These are phyloP conservation scores for Phaenicophaeus curvirostris DNA, from an alignment of 2,797 vertebrate genomes.

Conservation along the genomic window DNA sequence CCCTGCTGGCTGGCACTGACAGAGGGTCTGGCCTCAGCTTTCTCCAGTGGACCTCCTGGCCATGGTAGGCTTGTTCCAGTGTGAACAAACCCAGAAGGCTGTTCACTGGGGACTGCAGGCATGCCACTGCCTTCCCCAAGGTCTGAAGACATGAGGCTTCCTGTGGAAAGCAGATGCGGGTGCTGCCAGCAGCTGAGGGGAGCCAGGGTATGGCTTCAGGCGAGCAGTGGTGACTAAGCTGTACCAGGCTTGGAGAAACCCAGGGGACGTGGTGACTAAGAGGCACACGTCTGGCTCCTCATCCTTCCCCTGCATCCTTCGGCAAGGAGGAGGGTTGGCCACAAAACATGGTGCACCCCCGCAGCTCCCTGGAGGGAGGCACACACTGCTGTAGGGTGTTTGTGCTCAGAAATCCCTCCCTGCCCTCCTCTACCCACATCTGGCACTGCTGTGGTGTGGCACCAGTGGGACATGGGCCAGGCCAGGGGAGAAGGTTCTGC, in stretches of 20 bases:
- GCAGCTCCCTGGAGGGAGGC: background rate
- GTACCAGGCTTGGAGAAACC: background rate
- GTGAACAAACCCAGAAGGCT: background rate
- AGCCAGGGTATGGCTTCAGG: background rate
- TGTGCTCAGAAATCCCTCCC: background rate
- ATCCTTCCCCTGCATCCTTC: rapidly evolving
- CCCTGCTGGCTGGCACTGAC: background rate
- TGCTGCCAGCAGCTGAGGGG: rapidly evolving
- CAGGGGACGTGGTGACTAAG: background rate
- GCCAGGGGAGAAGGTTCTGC: rapidly evolving
- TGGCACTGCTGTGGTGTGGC: background rate
- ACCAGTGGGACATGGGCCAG: rapidly evolving
- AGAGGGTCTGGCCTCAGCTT: background rate
- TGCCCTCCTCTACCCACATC: background rate
- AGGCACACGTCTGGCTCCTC: background rate
- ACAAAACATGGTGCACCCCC: rapidly evolving
- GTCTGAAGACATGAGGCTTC: rapidly evolving
- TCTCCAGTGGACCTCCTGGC: too few relatives aligned
- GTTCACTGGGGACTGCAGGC: rapidly evolving
- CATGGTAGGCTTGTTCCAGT: rapidly evolving
- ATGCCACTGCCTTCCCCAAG: rapidly evolving
- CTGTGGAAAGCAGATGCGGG: background rate
- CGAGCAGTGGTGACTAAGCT: background rate
- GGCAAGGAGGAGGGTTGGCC: rapidly evolving
- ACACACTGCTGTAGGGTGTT: rapidly evolving